Conservation (phyloP, 2,113 vertebrate genomes). For the Martes martes region DNA sequence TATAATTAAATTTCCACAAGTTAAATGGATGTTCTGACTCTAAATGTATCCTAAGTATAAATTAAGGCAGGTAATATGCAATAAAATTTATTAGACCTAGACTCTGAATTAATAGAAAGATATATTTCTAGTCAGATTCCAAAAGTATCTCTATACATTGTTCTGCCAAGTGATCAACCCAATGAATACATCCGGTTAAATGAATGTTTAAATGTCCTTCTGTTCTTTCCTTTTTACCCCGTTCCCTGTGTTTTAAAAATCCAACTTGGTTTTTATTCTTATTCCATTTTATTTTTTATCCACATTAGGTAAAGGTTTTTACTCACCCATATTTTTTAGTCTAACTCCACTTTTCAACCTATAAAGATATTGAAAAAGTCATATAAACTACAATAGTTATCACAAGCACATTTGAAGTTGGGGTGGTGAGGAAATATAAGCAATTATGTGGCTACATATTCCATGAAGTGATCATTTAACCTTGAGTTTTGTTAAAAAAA, state of each 20-base stretch:
- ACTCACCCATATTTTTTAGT: neutral
- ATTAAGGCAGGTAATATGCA: conserved; percentile 25
- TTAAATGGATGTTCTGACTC: conserved; percentile 18
- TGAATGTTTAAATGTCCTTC: neutral
- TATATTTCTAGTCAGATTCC: neutral
- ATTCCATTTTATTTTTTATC: neutral
- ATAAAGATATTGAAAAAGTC: neutral
- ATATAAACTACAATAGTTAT: neutral
- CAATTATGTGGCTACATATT: neutral
- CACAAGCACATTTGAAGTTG: neutral
- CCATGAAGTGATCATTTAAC: neutral
- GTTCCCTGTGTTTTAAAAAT: neutral
- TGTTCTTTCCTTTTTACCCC: neutral
- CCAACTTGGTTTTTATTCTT: neutral
- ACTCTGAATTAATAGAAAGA: conserved; percentile 17
- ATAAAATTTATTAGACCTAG: neutral
- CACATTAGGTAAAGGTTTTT: neutral
- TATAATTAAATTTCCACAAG: conserved; percentile 45
- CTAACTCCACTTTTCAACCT: neutral
- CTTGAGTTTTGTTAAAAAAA: neutral
- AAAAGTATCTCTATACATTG: neutral
- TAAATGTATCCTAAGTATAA: conserved; percentile 32
- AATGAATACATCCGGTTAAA: neutral
- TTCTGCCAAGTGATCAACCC: neutral
- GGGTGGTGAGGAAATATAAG: neutral